Evolutionary conservation across 2,113 vertebrate species (phyloP), one percentile per base, ranked within the genome.

Genomic region (Chaetorhynchus papuensis): DNA sequence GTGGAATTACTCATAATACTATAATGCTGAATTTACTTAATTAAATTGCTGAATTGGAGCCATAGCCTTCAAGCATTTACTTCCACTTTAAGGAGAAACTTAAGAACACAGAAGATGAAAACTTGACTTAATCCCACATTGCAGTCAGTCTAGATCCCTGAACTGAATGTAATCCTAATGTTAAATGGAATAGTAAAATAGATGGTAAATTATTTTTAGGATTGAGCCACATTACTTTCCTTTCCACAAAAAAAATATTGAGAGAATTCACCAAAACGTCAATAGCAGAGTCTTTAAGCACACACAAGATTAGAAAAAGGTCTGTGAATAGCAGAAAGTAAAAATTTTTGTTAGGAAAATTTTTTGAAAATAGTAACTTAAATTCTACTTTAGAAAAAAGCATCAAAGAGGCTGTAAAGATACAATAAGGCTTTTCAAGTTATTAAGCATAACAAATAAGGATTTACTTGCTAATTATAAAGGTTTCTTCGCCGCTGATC

Each of bases 401-500:
- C 35, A 91, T 13, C n/a, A 54, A 84, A 77, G 13, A 42, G 2
- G 3, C 31, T 37, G 9, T 56, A 47, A 89, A 91, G 41, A 49
- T 12, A 61, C 6, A 33, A 18, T 13, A 71, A 30, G 56, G 4
- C 3, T 71, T 45, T 75, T 87, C 3, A 26, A 85, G 11, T 68
- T 61, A 47, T 44, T 65, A 74, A 80, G 37, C 11, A n/a, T 11
- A 92, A 54, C 83, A 89, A 89, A 87, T 20, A 74, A 86, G 76
- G 42, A 98, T 97, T 98, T 97, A 98, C 99, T 98, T 99, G 99
- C 99, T 99, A 53, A 99, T 98, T 80, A 99, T 98, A 77, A 99
- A 96, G 6, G 99, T 99, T 96, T 99, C 99, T 97, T 99, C 99
- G 7, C 99, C 98, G 10, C 98, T 97, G 79, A 99, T 99, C 99